Evolutionary conservation across 2,888 invertebrate species (phyloP).

Genomic region (Halocaridina rubra): DNA sequence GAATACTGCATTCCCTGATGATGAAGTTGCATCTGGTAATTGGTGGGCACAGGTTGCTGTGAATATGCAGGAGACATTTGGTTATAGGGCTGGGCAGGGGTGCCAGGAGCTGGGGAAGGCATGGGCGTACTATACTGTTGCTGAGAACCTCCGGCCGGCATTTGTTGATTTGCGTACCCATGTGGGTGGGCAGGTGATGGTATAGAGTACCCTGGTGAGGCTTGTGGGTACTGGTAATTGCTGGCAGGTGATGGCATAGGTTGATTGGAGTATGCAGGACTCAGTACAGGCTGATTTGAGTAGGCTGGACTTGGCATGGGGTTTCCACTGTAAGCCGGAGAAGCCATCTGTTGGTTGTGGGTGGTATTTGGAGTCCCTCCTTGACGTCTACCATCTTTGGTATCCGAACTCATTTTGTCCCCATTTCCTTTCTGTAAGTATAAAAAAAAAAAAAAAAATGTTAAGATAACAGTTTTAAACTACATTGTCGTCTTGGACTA

Average conservation of each 20-base stretch:
- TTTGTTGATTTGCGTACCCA: slow-evolving; percentile 23
- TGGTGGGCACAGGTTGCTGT: slow-evolving; percentile 25
- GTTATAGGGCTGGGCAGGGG: slow-evolving; percentile 59
- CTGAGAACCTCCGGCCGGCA: slow-evolving; percentile 33
- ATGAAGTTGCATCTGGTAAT: slow-evolving; percentile 43
- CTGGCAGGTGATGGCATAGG: slow-evolving; percentile 60
- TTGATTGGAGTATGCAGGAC: slow-evolving; percentile 63
- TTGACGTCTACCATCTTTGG: slow-evolving; percentile 44
- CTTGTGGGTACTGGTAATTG: slow-evolving; percentile 53
- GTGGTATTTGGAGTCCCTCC: slow-evolving; percentile 51
- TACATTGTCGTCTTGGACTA: too few relatives aligned
- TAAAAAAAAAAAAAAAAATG: not conserved
- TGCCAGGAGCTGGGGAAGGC: slow-evolving; percentile 45
- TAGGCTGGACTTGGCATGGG: slow-evolving; percentile 60
- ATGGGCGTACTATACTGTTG: slow-evolving; percentile 61
- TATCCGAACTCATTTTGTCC: slow-evolving; percentile 41
- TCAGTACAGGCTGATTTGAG: slow-evolving; percentile 47
- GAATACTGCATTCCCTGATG: slow-evolving; percentile 37
- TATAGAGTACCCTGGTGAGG: slow-evolving; percentile 52
- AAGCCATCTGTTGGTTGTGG: slow-evolving; percentile 59
- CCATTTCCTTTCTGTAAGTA: slow-evolving; percentile 58
- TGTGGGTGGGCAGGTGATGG: slow-evolving; percentile 57
- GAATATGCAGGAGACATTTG: slow-evolving; percentile 32
- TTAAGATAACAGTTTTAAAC: not conserved
- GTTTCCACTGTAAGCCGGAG: slow-evolving; percentile 61